These are phyloP conservation scores for Oncorhynchus kisutch DNA, from an alignment of 2,113 vertebrate species.

Conservation along the genomic window DNA sequence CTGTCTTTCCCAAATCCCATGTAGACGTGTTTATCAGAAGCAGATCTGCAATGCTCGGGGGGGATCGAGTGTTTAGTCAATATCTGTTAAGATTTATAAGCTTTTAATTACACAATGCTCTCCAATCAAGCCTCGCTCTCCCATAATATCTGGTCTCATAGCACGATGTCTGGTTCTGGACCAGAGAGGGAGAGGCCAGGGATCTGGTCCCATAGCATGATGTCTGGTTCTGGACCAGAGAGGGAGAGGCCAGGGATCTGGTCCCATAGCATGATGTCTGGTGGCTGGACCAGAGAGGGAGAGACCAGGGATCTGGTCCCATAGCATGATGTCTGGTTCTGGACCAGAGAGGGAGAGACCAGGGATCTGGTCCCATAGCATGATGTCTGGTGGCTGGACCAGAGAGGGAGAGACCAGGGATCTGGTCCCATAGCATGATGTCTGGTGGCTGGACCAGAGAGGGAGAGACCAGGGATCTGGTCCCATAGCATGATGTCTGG, in stretches of 20 bases:
- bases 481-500: neutral
- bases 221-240: neutral
- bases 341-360: no score
- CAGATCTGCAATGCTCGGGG: slow-evolving; percentile 5
- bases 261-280: no score
- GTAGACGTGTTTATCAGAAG: slow-evolving; percentile 52
- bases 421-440: neutral
- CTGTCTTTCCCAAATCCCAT: slow-evolving; percentile 38
- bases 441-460: slow-evolving; percentile 1
- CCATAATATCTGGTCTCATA: neutral
- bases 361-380: no score
- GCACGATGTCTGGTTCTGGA: neutral
- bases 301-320: neutral
- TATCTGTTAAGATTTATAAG: slow-evolving; percentile 7
- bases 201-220: neutral
- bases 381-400: no score
- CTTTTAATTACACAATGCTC: neutral
- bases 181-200: neutral
- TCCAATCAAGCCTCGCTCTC: neutral
- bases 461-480: neutral
- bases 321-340: no score
- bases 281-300: neutral
- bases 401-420: neutral
- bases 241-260: neutral
- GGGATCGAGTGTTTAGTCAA: neutral